Percentiles rank a stretch among this genome's conserved stretches.
Evolutionary conservation across 2,113 vertebrate species (phyloP).

Genomic region (Pseudorectes ferrugineus): DNA sequence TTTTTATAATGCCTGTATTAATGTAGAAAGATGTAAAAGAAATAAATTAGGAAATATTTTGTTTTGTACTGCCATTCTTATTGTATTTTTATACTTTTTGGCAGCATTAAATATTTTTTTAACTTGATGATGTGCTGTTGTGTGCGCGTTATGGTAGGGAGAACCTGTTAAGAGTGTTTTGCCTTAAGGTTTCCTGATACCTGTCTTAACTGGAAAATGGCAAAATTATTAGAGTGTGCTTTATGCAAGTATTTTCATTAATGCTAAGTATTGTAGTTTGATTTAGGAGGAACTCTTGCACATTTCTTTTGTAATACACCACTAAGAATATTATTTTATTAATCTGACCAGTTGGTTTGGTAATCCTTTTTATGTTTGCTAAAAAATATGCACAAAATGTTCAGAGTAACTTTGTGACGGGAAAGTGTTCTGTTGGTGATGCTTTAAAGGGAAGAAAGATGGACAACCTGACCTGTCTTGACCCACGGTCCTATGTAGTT

Average conservation of each 20-base stretch:
- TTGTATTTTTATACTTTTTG: conserved; percentile 83
- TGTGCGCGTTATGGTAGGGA: conserved; percentile 65
- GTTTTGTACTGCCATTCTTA: conserved; percentile 81
- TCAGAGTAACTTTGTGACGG: neutral
- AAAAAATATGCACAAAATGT: neutral
- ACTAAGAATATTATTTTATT: neutral
- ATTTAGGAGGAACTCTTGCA: neutral
- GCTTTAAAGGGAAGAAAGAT: neutral
- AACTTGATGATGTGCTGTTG: conserved; percentile 62
- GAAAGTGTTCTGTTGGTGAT: neutral
- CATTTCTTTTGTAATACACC: neutral
- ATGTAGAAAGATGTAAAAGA: conserved; percentile 78
- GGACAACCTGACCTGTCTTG: neutral
- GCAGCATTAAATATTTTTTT: conserved; percentile 89
- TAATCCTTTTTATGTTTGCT: neutral
- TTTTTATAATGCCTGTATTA: conserved; percentile 75
- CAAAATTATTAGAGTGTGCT: neutral
- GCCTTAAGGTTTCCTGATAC: neutral
- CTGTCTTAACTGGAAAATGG: neutral
- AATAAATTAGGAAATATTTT: conserved; percentile 78
- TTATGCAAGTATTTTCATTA: neutral
- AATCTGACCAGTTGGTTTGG: neutral
- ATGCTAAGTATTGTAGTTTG: neutral
- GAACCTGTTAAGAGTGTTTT: neutral
- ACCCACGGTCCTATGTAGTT: fast-evolving